Evolutionary conservation across 2,113 vertebrate genomes (phyloP).

Genomic region (Semnornis frantzii): DNA sequence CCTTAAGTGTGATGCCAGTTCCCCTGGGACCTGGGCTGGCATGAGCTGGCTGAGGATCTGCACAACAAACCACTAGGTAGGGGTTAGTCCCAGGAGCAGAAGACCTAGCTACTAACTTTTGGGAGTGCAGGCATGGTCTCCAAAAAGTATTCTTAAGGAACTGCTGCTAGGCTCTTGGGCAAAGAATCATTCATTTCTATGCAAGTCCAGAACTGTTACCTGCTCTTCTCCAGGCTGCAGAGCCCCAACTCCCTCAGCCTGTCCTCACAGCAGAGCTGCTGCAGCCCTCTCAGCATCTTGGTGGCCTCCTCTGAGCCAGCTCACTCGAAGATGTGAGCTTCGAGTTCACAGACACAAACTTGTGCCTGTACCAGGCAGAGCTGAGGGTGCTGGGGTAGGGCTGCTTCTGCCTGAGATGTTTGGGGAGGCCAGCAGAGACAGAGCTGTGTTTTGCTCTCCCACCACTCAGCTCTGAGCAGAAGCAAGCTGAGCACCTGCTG

Average conservation of each 20-base stretch:
- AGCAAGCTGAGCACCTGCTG: not conserved
- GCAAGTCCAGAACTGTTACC: not conserved
- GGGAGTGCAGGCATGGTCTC: not conserved
- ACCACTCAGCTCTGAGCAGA: not conserved
- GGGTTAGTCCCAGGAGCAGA: not conserved
- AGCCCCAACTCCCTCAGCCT: no score
- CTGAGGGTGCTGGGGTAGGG: rapidly evolving
- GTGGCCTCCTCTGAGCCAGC: no score
- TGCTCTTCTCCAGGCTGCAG: not conserved
- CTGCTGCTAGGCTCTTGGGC: not conserved
- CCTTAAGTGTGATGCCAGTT: not conserved
- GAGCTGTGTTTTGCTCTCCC: not conserved
- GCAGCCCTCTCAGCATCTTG: no score
- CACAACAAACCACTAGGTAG: not conserved
- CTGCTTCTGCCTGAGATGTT: rapidly evolving
- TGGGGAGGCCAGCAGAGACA: not conserved
- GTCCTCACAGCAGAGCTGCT: no score
- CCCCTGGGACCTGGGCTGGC: not conserved
- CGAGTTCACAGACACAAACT: not conserved
- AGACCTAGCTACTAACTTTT: not conserved
- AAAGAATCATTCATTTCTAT: not conserved
- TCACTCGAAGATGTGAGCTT: not conserved
- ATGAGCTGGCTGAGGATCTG: not conserved
- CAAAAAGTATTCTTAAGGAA: not conserved
- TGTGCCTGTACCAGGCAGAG: not conserved